Conservation (phyloP, 1,140 invertebrate species). For the Chionoecetes opilio region DNA sequence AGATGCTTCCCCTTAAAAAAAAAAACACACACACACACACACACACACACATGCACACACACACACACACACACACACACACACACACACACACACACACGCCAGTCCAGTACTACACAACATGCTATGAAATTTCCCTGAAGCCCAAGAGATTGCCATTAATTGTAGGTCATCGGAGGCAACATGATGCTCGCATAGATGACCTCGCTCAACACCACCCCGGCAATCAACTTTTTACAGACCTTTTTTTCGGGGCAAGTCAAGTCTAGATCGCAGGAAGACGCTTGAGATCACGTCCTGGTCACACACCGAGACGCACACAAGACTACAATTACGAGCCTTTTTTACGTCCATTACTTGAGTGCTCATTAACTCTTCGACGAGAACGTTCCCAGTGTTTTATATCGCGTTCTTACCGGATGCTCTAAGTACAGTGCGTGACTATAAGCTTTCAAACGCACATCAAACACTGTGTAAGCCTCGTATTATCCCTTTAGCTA, state of each 20-base stretch:
- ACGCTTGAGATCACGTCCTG: not conserved
- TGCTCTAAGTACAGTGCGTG: not conserved
- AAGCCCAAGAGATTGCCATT: too few relatives aligned
- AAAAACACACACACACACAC: too few relatives aligned
- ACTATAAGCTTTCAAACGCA: not conserved
- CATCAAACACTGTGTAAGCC: not conserved
- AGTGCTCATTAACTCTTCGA: not conserved
- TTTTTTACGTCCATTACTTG: not conserved
- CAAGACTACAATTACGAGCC: not conserved
- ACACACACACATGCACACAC: too few relatives aligned
- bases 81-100: too few relatives aligned
- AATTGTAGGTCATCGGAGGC: too few relatives aligned
- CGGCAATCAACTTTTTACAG: too few relatives aligned
- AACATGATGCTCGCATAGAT: too few relatives aligned
- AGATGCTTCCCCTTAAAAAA: too few relatives aligned
- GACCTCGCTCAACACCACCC: not conserved
- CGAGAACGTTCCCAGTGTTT: not conserved
- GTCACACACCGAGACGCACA: not conserved
- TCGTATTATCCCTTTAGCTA: not conserved
- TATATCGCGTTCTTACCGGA: not conserved
- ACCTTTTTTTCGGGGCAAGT: not conserved
- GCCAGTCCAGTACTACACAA: too few relatives aligned
- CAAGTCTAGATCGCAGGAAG: not conserved
- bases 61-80: too few relatives aligned
- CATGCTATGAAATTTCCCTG: too few relatives aligned